Percentiles rank a stretch among this genome's conserved stretches.
Evolutionary conservation across 2,797 vertebrate species (phyloP).

Genomic region (Peromyscus aztecus): DNA sequence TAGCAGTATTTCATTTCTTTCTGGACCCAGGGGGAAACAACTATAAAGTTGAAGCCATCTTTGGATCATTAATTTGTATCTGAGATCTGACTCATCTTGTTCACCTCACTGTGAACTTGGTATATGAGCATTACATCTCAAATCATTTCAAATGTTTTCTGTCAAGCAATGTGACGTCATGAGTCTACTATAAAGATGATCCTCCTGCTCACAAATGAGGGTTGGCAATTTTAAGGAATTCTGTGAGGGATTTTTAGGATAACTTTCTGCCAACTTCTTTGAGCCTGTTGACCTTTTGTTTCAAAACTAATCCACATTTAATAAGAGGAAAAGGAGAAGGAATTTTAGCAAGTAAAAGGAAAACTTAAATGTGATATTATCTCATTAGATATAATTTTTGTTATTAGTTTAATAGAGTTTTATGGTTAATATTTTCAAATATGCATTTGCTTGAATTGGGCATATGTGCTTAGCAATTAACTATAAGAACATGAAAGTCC

Average conservation of each 20-base stretch:
- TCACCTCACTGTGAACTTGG: neutral
- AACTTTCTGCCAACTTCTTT: neutral
- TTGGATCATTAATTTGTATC: neutral
- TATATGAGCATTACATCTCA: neutral
- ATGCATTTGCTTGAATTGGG: constrained; percentile 5
- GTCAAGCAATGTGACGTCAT: neutral
- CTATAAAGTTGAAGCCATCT: neutral
- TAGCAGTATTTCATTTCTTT: constrained; percentile 45
- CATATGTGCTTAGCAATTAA: constrained; percentile 36
- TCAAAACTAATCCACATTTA: neutral
- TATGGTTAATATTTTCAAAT: constrained; percentile 62
- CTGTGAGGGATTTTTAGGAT: constrained; percentile 28
- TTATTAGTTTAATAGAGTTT: neutral
- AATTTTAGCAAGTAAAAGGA: constrained; percentile 49
- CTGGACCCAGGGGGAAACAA: neutral
- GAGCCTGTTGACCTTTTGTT: neutral
- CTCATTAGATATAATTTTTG: neutral
- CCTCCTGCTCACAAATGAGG: neutral
- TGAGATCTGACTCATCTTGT: constrained; percentile 20
- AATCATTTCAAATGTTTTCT: neutral
- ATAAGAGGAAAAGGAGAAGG: constrained; percentile 13
- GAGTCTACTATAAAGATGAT: constrained; percentile 7
- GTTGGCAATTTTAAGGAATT: neutral
- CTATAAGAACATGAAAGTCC: constrained; percentile 17
- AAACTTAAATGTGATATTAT: constrained; percentile 22